Evolutionary conservation across 2,113 vertebrate species (phyloP), one percentile per base, ranked within the genome.

Genomic region (Erythrocercus mccallii): DNA sequence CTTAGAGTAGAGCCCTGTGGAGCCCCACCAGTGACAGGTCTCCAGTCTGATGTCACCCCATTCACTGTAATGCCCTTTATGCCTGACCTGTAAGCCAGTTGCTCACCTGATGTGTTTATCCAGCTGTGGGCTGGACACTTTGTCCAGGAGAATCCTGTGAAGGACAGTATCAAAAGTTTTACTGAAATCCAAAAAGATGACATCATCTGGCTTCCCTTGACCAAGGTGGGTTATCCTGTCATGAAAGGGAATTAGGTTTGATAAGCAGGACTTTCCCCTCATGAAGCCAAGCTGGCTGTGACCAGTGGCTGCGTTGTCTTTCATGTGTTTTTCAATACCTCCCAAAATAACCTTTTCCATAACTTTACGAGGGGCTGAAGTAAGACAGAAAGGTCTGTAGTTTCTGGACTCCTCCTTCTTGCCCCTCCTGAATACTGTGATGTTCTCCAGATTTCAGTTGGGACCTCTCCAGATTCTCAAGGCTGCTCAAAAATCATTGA

Each of bases 251-350:
- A 24, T 40, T 12, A 24, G 42, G 15, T 65, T 30, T 40, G 30
- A 48, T 15, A 57, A 57, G 23, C 19, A n/a, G 35, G 30, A 65
- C 20, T 40, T 48, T 48, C 30, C 24, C 10, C 24, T 48, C 30
- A 13, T 30, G 58, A 73, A 56, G n/a, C 19, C 8, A 1, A 20
- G n/a, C n/a, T 65, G 24, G 10, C 40, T 74, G 10, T 23, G 24
- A 16, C 10, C 30, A 48, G 5, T 35, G n/a, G 17, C 28, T 48
- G 24, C 0, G 0, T 5, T 65, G 51, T 40, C 42, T 57, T 74
- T 74, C 15, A 16, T 12, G 16, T 48, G 20, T 42, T 50, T 57
- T 57, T 20, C 37, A 42, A 17, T 25, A 25, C 5, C 13, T 76
- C 35, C 24, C 51, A 50, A 31, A 40, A 56, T n/a, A 66, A 42